These are phyloP conservation scores for Hirudinaria manillensis DNA, from an alignment of 2,888 invertebrate species.

Conservation along the genomic window DNA sequence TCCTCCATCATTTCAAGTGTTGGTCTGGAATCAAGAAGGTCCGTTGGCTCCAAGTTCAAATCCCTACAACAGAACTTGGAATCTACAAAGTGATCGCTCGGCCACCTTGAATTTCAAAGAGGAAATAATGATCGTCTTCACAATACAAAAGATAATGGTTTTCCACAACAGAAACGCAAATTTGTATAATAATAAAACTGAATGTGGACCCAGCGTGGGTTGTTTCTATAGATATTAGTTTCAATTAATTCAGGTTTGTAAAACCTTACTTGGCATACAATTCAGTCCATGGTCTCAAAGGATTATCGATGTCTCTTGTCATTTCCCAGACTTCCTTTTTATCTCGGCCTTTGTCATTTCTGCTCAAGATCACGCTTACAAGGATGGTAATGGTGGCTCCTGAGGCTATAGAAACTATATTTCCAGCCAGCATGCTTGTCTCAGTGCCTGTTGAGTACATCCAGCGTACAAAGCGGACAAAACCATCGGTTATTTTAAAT, in stretches of 20 bases:
- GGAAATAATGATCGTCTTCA: background rate
- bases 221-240: too few species aligned
- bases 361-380: conserved; percentile 41
- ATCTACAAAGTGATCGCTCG: background rate
- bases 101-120: background rate
- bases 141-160: background rate
- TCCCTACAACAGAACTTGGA: conserved; percentile 43
- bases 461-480: background rate
- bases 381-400: conserved; percentile 48
- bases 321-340: conserved; percentile 48
- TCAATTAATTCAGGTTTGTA: too few species aligned
- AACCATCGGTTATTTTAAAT: background rate
- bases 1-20: conserved; percentile 44
- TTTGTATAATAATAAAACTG: background rate
- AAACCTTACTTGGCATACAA: conserved; percentile 47
- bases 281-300: conserved; percentile 54
- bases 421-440: conserved; percentile 52
- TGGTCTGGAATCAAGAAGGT: conserved; percentile 47
- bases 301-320: conserved; percentile 55
- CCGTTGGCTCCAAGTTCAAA: conserved; percentile 43
- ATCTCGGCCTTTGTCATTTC: conserved; percentile 1
- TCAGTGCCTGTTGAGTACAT: conserved; percentile 44
- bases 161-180: background rate
- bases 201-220: too few species aligned
- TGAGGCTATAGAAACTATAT: conserved; percentile 48